These are phyloP conservation scores for Formicarius rufipectus DNA, from an alignment of 2,113 vertebrate species.

Conservation along the genomic window DNA sequence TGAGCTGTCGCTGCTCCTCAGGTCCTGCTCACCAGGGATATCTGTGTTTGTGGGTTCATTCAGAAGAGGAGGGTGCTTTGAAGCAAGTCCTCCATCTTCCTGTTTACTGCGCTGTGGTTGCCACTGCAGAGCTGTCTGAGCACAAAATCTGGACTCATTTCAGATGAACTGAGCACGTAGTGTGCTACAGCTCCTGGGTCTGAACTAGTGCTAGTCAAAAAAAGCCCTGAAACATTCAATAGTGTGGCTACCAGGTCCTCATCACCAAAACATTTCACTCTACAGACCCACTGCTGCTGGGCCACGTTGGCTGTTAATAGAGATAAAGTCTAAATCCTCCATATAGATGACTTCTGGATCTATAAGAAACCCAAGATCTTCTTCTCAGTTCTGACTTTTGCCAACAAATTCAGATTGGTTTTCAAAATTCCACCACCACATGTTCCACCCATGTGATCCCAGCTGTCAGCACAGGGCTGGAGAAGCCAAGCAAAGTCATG, in stretches of 20 bases:
- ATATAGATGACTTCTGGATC: not conserved
- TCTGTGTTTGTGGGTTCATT: not conserved
- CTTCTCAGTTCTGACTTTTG: not conserved
- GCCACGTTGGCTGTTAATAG: not conserved
- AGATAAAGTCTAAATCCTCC: not conserved
- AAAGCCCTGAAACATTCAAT: not conserved
- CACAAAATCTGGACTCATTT: not conserved
- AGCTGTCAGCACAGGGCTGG: not conserved
- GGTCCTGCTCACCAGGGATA: not conserved
- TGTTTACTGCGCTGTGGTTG: not conserved
- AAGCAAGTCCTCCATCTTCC: not conserved
- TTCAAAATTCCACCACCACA: not conserved
- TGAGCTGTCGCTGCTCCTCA: slow-evolving; percentile 33
- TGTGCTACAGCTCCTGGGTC: not conserved
- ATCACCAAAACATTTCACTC: not conserved
- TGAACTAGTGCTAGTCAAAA: not conserved
- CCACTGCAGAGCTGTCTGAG: not conserved
- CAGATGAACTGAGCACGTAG: not conserved
- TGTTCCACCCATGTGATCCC: not conserved
- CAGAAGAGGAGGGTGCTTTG: not conserved
- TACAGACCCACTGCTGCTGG: not conserved
- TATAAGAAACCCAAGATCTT: not conserved
- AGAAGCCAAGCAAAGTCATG: not conserved
- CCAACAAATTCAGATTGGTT: not conserved
- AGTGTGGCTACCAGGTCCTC: not conserved